Percentiles rank a stretch among this genome's conserved stretches.
Evolutionary conservation across 2,888 invertebrate species (phyloP).

Genomic region (Oxystoma pomonae): DNA sequence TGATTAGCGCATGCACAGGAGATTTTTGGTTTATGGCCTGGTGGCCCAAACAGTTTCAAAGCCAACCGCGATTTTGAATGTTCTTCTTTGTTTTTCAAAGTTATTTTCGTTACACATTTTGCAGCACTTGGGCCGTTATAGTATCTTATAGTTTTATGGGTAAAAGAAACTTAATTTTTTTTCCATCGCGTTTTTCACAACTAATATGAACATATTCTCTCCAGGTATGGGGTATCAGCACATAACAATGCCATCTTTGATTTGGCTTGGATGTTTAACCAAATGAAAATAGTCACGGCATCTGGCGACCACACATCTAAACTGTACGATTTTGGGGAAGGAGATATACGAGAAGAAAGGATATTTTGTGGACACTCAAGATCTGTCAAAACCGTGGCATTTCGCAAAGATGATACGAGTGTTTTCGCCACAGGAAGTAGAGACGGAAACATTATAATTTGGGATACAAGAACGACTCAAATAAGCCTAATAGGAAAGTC

Average conservation of each 20-base stretch:
- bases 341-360: constrained; percentile 48
- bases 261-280: constrained; percentile 76
- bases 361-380: constrained; percentile 74
- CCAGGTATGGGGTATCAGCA: constrained; percentile 56
- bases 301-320: constrained; percentile 81
- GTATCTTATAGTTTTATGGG: too few species aligned
- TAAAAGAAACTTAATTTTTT: constrained; percentile 1
- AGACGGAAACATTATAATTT: constrained; percentile 81
- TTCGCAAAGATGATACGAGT: constrained; percentile 63
- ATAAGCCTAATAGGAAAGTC: constrained; percentile 51
- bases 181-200: too few species aligned
- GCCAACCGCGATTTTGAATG: too few species aligned
- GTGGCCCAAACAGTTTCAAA: too few species aligned
- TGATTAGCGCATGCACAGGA: too few species aligned
- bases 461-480: constrained; percentile 66
- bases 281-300: constrained; percentile 76
- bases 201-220: too few species aligned
- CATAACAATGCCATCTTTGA: constrained; percentile 90
- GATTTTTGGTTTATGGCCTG: too few species aligned
- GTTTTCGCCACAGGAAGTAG: constrained; percentile 83
- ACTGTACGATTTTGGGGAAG: constrained; percentile 66
- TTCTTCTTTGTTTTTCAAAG: too few species aligned
- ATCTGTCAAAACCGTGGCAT: constrained; percentile 79
- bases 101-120: too few species aligned
- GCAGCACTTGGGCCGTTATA: too few species aligned